A percentile compares a stretch with the other conserved stretches of the same genome.
These are phyloP conservation scores for Diadegma fenestrale DNA, from an alignment of 2,888 invertebrate genomes.

Conservation along the genomic window DNA sequence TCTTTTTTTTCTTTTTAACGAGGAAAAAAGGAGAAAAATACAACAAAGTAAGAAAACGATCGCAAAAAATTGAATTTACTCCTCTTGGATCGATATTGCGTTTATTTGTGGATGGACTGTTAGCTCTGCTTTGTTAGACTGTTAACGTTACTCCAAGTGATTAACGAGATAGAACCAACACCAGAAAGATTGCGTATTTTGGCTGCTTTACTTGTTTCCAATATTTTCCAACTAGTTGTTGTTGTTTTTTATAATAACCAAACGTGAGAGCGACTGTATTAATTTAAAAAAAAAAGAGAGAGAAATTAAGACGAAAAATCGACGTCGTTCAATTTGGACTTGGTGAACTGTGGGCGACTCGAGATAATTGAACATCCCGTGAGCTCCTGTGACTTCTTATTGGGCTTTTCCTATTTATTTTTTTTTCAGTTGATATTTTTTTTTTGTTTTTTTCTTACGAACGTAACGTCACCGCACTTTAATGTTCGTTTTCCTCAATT, in stretches of 20 bases:
- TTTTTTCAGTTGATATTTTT: slow-evolving; percentile 1
- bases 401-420: slow-evolving; percentile 26
- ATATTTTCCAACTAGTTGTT: not conserved
- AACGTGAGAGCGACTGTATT: slow-evolving; percentile 47
- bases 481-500: slow-evolving; percentile 19
- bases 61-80: slow-evolving; percentile 34
- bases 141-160: slow-evolving; percentile 78
- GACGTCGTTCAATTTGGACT: slow-evolving; percentile 40
- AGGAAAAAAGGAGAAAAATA: slow-evolving; percentile 4
- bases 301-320: slow-evolving; percentile 23
- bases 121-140: slow-evolving; percentile 82
- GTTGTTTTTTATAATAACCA: slow-evolving; percentile 23
- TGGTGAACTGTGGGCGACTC: slow-evolving; percentile 36
- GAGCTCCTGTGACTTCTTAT: slow-evolving; percentile 51
- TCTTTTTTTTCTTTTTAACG: not conserved
- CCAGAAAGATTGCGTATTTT: slow-evolving; percentile 77
- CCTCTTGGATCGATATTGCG: slow-evolving; percentile 56
- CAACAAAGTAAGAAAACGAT: slow-evolving; percentile 33
- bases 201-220: slow-evolving; percentile 46
- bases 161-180: slow-evolving; percentile 82
- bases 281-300: slow-evolving; percentile 18
- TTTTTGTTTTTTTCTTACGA: slow-evolving; percentile 21
- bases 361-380: slow-evolving; percentile 45
- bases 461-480: slow-evolving; percentile 58
- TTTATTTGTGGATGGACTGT: slow-evolving; percentile 70